Base-by-base conservation (phyloP, 2,888 invertebrate species). In the Drosophila kanekoi region DNA sequence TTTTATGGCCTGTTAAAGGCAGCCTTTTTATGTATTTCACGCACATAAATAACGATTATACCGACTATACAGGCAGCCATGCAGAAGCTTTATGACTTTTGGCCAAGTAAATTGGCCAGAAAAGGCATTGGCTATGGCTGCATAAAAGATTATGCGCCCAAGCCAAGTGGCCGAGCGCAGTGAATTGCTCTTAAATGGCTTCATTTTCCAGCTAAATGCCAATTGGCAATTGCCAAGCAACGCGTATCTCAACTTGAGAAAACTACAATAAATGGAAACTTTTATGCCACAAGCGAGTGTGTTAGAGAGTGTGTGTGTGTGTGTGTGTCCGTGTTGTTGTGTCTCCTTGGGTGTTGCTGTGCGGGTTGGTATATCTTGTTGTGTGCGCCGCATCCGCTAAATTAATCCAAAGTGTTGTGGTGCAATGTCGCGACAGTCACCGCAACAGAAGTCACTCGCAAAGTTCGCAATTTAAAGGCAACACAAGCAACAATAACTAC, bases 11-110 rank as follows among this genome's bases (percentile, higher is more conserved):
- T 70, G 87, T 58, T 84, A 81, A 75, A 54, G 64, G 76, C 70
- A 64, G 68, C 71, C 82, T 82, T 84, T 88, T 88, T 86, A 84
- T 84, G 78, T 88, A 87, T 79, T 83, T 83, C 88, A 83, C 86
- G 83, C 74, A 77, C 89, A 85, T 85, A 88, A 85, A 85, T 85
- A 85, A 85, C 84, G 81, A 88, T 84, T 84, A 77, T 72, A 69
- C 61, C 54, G 62, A n/a, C n/a, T n/a, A n/a, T n/a, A n/a, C 48
- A 70, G 70, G 60, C 82, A 81, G 40, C 69, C 76, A 71, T 33
- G 73, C 74, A 67, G 76, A 69, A 72, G 72, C 65, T 78, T 79
- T 81, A 75, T 81, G 81, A 74, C 81, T 77, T 75, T 66, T 69
- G 58, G 71, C 81, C 69, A 81, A 81, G 75, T 51, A 71, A 77